phyloP scores from a whole-genome alignment of 2,888 invertebrate species.

The Hydriomena furcata region DNA sequence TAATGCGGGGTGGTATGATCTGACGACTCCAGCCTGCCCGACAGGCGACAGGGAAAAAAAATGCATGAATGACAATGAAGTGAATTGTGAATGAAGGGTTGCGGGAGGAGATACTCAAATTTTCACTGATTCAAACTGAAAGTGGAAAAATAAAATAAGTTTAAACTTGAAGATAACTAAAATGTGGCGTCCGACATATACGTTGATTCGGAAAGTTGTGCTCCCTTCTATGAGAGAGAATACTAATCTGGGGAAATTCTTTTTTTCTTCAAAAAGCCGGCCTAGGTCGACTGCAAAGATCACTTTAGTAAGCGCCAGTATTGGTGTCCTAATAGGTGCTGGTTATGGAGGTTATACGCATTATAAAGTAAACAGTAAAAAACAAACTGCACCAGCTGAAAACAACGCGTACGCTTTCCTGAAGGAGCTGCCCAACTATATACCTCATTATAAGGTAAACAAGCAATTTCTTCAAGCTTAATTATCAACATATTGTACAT shows the following conservation, averaged over 20 bases:
- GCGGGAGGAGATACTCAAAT: too few relatives aligned
- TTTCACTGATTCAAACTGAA: too few relatives aligned
- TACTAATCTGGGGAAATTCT: conserved; percentile 49
- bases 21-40: too few relatives aligned
- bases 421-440: conserved; percentile 73
- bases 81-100: too few relatives aligned
- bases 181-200: conserved; percentile 73
- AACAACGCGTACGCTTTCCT: conserved; percentile 73
- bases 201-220: conserved; percentile 60
- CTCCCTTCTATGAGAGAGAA: conserved; percentile 61
- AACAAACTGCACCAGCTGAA: conserved; percentile 46
- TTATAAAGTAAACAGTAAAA: conserved; percentile 71
- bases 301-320: conserved; percentile 82
- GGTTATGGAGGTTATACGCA: conserved; percentile 81
- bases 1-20: too few relatives aligned
- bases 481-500: too few relatives aligned
- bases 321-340: conserved; percentile 83
- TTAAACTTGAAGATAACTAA: conserved; percentile 18
- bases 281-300: conserved; percentile 72
- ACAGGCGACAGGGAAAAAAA: too few relatives aligned
- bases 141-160: background rate
- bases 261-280: conserved; percentile 66
- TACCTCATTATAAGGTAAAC: conserved; percentile 76
- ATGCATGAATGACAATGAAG: too few relatives aligned
- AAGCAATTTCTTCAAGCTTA: background rate